phyloP scores from a whole-genome alignment of 2,797 vertebrate species.

The Loris lydekkerianus region DNA sequence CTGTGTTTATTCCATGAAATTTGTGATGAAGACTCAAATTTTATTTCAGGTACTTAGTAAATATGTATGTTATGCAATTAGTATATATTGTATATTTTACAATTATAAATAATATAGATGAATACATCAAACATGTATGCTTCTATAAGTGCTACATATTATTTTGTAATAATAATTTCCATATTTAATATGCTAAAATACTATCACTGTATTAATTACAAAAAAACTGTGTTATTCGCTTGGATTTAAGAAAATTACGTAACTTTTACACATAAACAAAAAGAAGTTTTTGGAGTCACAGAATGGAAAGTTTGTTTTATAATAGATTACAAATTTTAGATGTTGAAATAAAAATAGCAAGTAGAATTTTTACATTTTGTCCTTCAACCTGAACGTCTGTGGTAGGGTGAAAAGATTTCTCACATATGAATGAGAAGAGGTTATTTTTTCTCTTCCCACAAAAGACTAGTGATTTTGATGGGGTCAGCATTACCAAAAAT shows the following conservation, averaged over 20 bases:
- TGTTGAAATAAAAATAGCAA: slow-evolving; percentile 41
- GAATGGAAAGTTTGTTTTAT: slow-evolving; percentile 21
- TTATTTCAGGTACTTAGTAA: slow-evolving; percentile 20
- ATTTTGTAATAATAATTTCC: slow-evolving; percentile 34
- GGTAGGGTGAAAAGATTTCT: slow-evolving; percentile 34
- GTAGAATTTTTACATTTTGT: slow-evolving; percentile 10
- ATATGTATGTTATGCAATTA: not conserved
- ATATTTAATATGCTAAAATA: slow-evolving; percentile 33
- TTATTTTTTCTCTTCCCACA: not conserved
- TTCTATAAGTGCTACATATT: not conserved
- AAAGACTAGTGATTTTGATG: not conserved
- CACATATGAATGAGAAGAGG: not conserved
- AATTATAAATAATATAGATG: slow-evolving; percentile 39
- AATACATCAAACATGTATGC: not conserved
- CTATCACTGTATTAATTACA: not conserved
- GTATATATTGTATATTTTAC: not conserved
- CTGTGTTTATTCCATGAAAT: slow-evolving; percentile 4
- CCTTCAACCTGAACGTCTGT: slow-evolving; percentile 8
- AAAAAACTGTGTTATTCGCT: slow-evolving; percentile 48
- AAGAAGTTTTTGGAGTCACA: slow-evolving; percentile 11
- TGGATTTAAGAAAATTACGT: slow-evolving; percentile 9
- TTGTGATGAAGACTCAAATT: slow-evolving; percentile 1
- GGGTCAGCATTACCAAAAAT: not conserved
- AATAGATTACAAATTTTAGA: slow-evolving; percentile 28
- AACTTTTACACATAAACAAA: slow-evolving; percentile 16